A percentile compares a stretch with the other conserved stretches of the same genome.
Evolutionary conservation across 2,888 invertebrate species (phyloP).

Genomic region (Diaprepes abbreviatus): DNA sequence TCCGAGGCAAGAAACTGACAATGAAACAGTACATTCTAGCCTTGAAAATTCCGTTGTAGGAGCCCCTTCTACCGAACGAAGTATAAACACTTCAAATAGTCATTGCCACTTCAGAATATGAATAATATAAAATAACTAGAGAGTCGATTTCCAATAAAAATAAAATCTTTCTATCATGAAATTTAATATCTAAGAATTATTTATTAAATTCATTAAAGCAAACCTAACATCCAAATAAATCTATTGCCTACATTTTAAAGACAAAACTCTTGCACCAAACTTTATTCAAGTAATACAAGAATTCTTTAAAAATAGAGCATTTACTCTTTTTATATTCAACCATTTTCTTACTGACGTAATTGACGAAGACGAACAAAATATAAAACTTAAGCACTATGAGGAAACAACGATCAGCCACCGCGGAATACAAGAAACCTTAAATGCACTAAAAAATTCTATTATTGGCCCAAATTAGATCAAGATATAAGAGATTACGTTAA

Average conservation of each 20-base stretch:
- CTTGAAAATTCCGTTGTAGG: constrained; percentile 23
- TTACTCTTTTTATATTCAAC: not conserved
- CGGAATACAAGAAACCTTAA: constrained; percentile 19
- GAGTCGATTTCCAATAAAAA: not conserved
- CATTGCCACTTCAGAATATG: not conserved
- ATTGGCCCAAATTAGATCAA: constrained; percentile 26
- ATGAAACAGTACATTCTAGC: constrained; percentile 2
- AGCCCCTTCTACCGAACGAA: constrained; percentile 11
- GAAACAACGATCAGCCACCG: constrained; percentile 29
- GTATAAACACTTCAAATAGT: constrained; percentile 21
- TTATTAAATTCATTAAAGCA: not conserved
- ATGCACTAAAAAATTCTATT: constrained; percentile 17
- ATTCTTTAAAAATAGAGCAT: constrained; percentile 10
- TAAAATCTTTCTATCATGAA: not conserved
- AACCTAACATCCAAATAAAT: not conserved
- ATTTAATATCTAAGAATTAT: not conserved
- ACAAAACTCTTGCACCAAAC: not conserved
- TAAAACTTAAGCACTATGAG: constrained; percentile 24
- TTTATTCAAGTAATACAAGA: not conserved
- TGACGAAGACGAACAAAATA: constrained; percentile 15
- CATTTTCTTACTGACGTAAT: not conserved
- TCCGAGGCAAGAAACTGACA: not conserved
- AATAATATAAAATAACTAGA: not conserved
- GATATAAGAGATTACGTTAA: constrained; percentile 22
- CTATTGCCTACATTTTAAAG: constrained; percentile 4